Evolutionary conservation across 2,888 invertebrate species (phyloP), one percentile per base, ranked within the genome.

Genomic region (Zelleria hepariella): DNA sequence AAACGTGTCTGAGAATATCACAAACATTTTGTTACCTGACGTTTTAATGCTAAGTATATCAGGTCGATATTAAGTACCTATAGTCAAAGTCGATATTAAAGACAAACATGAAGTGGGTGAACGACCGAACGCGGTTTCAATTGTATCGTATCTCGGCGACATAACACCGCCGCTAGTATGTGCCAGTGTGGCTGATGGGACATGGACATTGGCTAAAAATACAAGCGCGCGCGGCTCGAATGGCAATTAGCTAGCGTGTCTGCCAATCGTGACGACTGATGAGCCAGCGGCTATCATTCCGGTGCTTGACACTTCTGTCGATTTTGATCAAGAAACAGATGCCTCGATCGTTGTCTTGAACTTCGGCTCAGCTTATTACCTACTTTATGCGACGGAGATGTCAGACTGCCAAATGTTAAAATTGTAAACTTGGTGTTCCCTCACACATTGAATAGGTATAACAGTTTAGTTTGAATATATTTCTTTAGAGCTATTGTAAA

Each of bases 181-280:
- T 15, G 32, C 32, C 32, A 42, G 15, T 42, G 0, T 0, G 32
- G 32, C 10, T 4, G 65, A 67, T 67, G 65, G 65, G 67, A 68
- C 71, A 68, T 63, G 65, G 67, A 68, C 71, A 68, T 63, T 67
- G 68, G 71, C 73, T 74, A 74, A 73, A 74, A 69, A 74, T 74
- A 74, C 68, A 70, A 68, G 67, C 71, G 66, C 42, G 66, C 67
- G 65, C 62, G 67, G 61, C 61, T 63, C 61, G 71, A 64, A 70
- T 71, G 65, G 67, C 65, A 70, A 70, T 67, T 58, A 25, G 47
- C 55, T 18, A 23, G 56, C 55, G n/a, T n/a, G 47, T 42, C 5
- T 47, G 57, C n/a, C 5, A 23, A 1, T n/a, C 18, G 24, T 23
- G 18, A 27, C 54, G 8, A 32, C 23, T 0, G 10, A 60, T 61